Base-by-base conservation (phyloP, 2,113 vertebrate genomes). In the Morone saxatilis region DNA sequence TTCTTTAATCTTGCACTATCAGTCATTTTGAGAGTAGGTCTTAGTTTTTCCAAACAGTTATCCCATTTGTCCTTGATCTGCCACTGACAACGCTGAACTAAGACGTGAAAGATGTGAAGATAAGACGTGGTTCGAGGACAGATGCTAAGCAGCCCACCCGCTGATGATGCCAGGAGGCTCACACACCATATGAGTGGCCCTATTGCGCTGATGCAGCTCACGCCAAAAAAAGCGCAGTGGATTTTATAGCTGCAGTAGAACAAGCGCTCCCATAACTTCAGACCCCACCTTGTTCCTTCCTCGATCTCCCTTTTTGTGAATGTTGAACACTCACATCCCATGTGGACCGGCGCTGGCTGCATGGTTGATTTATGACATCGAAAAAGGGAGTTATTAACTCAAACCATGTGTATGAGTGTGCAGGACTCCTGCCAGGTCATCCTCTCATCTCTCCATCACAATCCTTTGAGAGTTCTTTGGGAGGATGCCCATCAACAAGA, bases 371-470 rank as follows among this genome's bases (percentile, higher is more conserved):
- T 72, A 92, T 71, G 67, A 78, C 57, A 51, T 40, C 0, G 40
- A 53, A 48, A 65, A 57, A 59, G 25, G 45, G 85, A 80, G 67
- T 70, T 69, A 77, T 69, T 92, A 94, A 94, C 74, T 86, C 17
- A 36, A 86, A 92, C 82, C 91, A 89, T 89, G 88, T 94, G 92
- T 91, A 4, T 36, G 85, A 56, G 78, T 10, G 78, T 56, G 70
- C 22, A 31, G 68, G 74, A 86, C 45, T 31, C 11, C 0, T 20
- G 81, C 88, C 87, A 90, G 84, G 16, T 25, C 20, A 12, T 82
- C 78, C 71, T 75, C 71, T 88, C 85, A 66, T 89, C 89, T 70
- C 77, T 78, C 81, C 60, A 8, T 70, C 51, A 0, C 60, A 7
- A 51, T 85, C 86, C 85, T 85, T n/a, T 76, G 78, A 85, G 77